A percentile compares a stretch with the other conserved stretches of the same genome.
Conservation (phyloP, 2,888 invertebrate species). For the Drosophila flavopinicola region DNA sequence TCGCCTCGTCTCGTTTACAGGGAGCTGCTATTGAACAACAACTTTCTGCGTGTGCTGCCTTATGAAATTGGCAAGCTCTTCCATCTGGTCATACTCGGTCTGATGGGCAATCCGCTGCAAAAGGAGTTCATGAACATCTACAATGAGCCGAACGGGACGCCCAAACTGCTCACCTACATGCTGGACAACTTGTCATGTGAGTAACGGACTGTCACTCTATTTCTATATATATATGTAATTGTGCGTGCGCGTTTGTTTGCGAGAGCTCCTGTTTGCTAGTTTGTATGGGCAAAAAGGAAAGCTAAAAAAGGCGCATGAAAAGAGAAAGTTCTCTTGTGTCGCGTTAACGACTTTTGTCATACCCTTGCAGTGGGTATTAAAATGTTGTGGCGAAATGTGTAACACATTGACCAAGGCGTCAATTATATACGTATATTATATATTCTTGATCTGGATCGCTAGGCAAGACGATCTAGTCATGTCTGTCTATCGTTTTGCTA, state of each 20-base stretch:
- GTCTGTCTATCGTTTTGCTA: too few species aligned
- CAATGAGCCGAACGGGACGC: slow-evolving; percentile 96
- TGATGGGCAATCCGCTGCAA: slow-evolving; percentile 96
- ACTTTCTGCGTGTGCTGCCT: slow-evolving; percentile 96
- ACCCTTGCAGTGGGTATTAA: slow-evolving; percentile 19
- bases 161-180: slow-evolving; percentile 96
- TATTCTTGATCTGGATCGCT: background rate
- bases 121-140: slow-evolving; percentile 96
- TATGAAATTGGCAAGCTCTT: slow-evolving; percentile 99
- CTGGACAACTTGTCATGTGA: slow-evolving; percentile 98
- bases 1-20: slow-evolving; percentile 86
- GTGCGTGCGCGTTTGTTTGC: slow-evolving; percentile 8
- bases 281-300: slow-evolving; percentile 68
- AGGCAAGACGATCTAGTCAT: background rate
- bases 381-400: background rate
- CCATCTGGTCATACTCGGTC: slow-evolving; percentile 95
- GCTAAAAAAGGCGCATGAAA: slow-evolving; percentile 68
- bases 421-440: background rate
- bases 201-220: slow-evolving; percentile 67
- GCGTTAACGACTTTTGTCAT: slow-evolving; percentile 16
- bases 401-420: background rate
- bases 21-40: slow-evolving; percentile 97
- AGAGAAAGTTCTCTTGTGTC: slow-evolving; percentile 64
- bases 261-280: background rate
- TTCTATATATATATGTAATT: slow-evolving; percentile 5